Evolutionary conservation across 2,797 vertebrate species (phyloP), one percentile per base, ranked within the genome.

Genomic region (Petrocephalus sullivani): DNA sequence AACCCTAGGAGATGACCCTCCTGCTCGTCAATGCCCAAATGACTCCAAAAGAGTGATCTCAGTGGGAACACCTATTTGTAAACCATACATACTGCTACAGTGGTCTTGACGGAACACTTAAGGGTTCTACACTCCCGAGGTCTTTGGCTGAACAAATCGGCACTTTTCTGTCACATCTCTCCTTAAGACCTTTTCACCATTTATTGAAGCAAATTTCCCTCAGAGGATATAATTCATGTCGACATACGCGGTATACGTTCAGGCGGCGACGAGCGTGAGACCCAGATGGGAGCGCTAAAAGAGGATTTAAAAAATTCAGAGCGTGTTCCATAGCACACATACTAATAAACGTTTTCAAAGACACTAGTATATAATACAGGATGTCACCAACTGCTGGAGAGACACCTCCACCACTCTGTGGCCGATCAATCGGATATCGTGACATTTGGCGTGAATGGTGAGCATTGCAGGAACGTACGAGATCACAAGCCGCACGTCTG

Each of bases 131-230:
- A 67, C 23, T 67, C 64, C 28, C 28, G 14, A 33, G 23, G 14
- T 14, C 33, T 14, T 67, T 23, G 12, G 1, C 28, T 33, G 23
- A 67, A 28, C 23, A 67, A 67, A 67, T 21, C 23, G 21, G 23
- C 61, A 33, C 61, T 28, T 3, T 67, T 67, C 58, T 57, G 54
- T 54, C 56, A 60, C 51, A 60, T 61, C n/a, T 56, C 19, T 56
- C n/a, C 87, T 84, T 54, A 37, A 51, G 75, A 21, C 71, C 41
- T 56, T 58, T 88, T 82, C 33, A 60, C 49, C 53, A 84, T 67
- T 85, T 88, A 83, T 88, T 61, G 60, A 67, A 54, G 53, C 82
- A 85, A 85, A 85, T 53, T 51, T n/a, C 6, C 81, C 51, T 85
- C 49, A 14, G 49, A 41, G 49, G 46, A 58, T 86, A 58, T 58